A percentile compares a stretch with the other conserved stretches of the same genome.
phyloP scores from a whole-genome alignment of 2,888 invertebrate genomes.

The Crepidodera aurea region DNA sequence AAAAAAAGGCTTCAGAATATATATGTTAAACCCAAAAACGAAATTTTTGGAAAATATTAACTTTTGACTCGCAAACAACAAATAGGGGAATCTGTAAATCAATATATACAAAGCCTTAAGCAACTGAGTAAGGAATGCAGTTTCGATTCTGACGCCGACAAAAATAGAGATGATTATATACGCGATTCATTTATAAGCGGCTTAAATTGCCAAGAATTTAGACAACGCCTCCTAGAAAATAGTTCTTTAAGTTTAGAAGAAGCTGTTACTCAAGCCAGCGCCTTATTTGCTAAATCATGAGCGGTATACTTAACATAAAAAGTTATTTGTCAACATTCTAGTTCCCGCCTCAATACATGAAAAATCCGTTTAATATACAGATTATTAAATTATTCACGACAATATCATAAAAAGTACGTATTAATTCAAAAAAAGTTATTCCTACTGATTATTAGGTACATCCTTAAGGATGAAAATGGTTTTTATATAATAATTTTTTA shows the following conservation, averaged over 20 bases:
- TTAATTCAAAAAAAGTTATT: no score
- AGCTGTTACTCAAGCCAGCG: neutral
- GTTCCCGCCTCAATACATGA: no score
- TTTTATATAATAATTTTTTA: no score
- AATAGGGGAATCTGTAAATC: conserved; percentile 7
- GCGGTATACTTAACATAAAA: no score
- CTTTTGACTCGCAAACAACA: neutral
- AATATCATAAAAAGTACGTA: no score
- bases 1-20: neutral
- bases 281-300: neutral
- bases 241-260: neutral
- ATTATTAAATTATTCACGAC: no score
- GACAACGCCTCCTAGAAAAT: conserved; percentile 7
- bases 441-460: no score
- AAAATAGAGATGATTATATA: conserved; percentile 23
- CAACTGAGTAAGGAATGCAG: conserved; percentile 5
- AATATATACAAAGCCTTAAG: conserved; percentile 14
- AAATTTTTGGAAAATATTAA: neutral
- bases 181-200: conserved; percentile 22
- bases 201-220: neutral
- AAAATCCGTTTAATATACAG: no score
- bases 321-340: no score
- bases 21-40: neutral
- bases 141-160: conserved; percentile 8
- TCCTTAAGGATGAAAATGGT: no score